phyloP scores from a whole-genome alignment of 2,797 vertebrate species.

The Monodelphis domestica region DNA sequence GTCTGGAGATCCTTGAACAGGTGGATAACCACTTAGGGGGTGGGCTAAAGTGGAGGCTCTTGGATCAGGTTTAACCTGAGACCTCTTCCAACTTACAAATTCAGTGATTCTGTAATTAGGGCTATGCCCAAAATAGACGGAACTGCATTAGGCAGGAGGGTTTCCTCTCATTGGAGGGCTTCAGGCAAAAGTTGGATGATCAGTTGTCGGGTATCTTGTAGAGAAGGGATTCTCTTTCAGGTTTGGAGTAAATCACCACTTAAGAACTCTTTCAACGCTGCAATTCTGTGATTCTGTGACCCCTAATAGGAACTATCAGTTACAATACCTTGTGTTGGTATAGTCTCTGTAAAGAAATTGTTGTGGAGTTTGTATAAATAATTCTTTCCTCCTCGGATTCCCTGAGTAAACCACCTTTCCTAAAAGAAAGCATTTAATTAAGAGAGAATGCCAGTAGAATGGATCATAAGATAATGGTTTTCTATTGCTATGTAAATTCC shows the following conservation, averaged over 20 bases:
- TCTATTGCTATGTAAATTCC: background rate
- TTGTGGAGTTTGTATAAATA: background rate
- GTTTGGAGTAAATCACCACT: background rate
- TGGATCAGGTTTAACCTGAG: background rate
- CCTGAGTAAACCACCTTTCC: slow-evolving; percentile 28
- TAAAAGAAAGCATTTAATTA: slow-evolving; percentile 33
- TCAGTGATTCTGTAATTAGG: background rate
- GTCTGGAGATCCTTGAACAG: background rate
- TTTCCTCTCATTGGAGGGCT: background rate
- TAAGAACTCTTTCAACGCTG: background rate
- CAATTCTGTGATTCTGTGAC: background rate
- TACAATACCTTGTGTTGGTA: background rate
- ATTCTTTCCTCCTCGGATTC: background rate
- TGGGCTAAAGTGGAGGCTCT: background rate
- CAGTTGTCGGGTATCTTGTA: background rate
- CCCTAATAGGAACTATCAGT: background rate
- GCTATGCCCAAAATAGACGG: background rate
- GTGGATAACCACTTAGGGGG: background rate
- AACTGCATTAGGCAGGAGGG: background rate
- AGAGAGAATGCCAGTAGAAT: slow-evolving; percentile 15
- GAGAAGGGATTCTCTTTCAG: background rate
- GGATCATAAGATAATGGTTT: background rate
- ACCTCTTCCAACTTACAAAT: background rate
- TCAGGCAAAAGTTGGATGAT: background rate
- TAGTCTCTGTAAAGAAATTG: background rate